phyloP scores from a whole-genome alignment of 2,797 vertebrate genomes.

The Lacerta viridis region DNA sequence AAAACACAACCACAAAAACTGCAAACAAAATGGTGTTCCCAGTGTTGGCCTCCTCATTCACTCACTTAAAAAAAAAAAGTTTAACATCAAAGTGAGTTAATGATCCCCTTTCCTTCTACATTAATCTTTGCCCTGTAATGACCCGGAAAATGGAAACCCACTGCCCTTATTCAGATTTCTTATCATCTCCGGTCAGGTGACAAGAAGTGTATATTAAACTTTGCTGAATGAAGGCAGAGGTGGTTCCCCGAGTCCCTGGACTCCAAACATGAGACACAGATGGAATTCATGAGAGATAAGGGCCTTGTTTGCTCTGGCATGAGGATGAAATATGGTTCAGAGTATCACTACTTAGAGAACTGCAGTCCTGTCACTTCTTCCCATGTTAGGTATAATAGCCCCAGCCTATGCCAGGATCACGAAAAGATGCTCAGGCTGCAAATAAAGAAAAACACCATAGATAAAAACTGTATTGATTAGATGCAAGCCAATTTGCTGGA shows the following conservation, averaged over 20 bases:
- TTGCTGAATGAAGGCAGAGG: conserved; percentile 10
- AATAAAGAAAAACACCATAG: not conserved
- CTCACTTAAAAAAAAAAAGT: not conserved
- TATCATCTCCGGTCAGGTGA: conserved; percentile 12
- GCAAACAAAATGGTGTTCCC: not conserved
- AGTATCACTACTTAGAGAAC: not conserved
- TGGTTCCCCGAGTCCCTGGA: not conserved
- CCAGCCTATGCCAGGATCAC: too few relatives aligned
- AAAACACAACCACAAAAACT: not conserved
- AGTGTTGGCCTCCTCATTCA: not conserved
- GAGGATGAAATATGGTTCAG: not conserved
- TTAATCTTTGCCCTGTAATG: conserved; percentile 12
- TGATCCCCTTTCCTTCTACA: conserved; percentile 8
- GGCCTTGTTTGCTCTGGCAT: not conserved
- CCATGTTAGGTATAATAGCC: not conserved
- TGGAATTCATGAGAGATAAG: conserved; percentile 1
- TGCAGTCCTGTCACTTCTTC: not conserved
- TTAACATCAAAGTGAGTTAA: conserved; percentile 32
- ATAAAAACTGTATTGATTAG: not conserved
- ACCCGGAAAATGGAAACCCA: not conserved
- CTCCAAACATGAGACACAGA: not conserved
- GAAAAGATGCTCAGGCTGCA: not conserved
- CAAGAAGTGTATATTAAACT: not conserved
- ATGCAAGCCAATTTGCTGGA: not conserved
- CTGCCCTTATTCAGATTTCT: not conserved